phyloP scores from a whole-genome alignment of 2,113 vertebrate species.

The Neogale vison region DNA sequence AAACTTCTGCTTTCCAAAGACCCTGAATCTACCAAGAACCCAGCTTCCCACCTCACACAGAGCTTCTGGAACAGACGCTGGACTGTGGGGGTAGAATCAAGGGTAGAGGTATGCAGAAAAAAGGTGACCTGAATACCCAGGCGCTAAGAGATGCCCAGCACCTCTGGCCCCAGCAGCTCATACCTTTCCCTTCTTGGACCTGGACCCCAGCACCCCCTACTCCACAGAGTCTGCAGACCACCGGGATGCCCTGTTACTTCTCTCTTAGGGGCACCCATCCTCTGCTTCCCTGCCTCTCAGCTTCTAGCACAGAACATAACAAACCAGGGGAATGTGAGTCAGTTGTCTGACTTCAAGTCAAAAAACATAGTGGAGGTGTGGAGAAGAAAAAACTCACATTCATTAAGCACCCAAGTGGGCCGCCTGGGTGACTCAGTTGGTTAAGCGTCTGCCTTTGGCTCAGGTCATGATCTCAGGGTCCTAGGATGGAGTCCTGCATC shows the following conservation, averaged over 20 bases:
- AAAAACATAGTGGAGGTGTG: background rate
- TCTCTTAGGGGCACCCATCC: background rate
- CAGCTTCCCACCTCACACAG: background rate
- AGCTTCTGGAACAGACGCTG: background rate
- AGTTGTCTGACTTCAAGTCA: background rate
- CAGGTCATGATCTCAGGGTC: background rate
- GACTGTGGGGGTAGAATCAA: background rate
- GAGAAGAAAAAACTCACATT: background rate
- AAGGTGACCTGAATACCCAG: background rate
- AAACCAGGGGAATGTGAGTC: background rate
- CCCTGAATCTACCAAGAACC: background rate
- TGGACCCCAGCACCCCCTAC: background rate
- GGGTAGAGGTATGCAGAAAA: background rate
- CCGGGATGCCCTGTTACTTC: background rate
- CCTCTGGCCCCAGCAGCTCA: background rate
- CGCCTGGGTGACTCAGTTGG: background rate
- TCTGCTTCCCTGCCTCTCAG: background rate
- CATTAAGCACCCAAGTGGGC: background rate
- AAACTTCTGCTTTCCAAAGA: background rate
- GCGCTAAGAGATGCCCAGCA: background rate
- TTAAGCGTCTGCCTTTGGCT: background rate
- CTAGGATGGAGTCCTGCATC: background rate
- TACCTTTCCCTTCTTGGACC: background rate
- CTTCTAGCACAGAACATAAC: background rate
- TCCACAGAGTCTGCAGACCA: background rate